Conservation (phyloP, 2,113 vertebrate genomes). For the Taxidea taxus region DNA sequence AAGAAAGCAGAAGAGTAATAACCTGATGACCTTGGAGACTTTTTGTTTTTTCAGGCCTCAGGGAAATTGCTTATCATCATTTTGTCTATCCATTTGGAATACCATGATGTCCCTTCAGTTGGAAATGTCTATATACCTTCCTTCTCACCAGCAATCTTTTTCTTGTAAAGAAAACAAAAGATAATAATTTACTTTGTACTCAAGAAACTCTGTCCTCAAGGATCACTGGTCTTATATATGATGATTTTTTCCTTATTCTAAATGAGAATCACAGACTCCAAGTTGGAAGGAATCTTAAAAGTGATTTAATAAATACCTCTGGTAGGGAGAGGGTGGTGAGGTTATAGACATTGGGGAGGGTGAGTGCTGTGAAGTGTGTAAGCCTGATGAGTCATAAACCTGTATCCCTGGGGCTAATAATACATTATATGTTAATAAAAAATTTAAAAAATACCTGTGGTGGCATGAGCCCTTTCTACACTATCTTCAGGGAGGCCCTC, state of each 20-base stretch:
- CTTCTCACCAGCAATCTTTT: neutral
- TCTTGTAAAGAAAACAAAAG: neutral
- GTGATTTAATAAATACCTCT: neutral
- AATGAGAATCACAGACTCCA: neutral
- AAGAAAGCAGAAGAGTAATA: neutral
- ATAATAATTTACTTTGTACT: neutral
- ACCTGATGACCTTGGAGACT: neutral
- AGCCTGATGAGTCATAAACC: too few relatives aligned
- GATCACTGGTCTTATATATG: neutral
- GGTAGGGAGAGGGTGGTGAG: neutral
- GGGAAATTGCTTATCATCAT: neutral
- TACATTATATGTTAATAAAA: too few relatives aligned
- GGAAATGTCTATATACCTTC: neutral
- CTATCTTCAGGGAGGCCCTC: neutral
- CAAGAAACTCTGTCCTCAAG: neutral
- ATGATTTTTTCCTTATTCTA: constrained; percentile 32
- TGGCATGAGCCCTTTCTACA: neutral
- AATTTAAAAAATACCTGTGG: too few relatives aligned
- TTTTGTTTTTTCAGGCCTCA: neutral
- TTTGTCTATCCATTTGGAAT: neutral
- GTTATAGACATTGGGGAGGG: too few relatives aligned
- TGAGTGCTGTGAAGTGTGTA: too few relatives aligned
- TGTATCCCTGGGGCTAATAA: too few relatives aligned
- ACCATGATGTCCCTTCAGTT: neutral
- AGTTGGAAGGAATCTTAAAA: neutral